These are phyloP conservation scores for Onchidella celtica DNA, from an alignment of 2,888 invertebrate genomes.

Conservation along the genomic window DNA sequence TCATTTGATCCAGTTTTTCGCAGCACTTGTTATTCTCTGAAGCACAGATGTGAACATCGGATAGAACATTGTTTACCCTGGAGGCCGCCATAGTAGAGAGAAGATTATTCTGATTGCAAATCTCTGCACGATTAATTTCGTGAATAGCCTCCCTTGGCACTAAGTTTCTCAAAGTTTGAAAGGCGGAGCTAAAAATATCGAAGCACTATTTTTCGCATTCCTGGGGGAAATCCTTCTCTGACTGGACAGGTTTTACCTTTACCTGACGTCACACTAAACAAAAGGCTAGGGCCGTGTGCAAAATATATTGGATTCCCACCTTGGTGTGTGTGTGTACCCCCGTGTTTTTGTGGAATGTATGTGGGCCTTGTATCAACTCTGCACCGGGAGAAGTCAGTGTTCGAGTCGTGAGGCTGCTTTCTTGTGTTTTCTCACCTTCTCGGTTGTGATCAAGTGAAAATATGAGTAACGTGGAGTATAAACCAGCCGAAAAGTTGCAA, in stretches of 20 bases:
- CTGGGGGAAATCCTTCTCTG: constrained; percentile 18
- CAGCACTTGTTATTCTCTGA: too few relatives aligned
- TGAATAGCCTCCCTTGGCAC: background rate
- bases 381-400: background rate
- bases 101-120: too few relatives aligned
- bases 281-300: constrained; percentile 27
- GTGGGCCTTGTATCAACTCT: background rate
- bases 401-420: background rate
- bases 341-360: background rate
- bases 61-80: too few relatives aligned
- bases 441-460: background rate
- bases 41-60: too few relatives aligned
- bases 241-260: constrained; percentile 33
- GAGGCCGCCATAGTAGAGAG: too few relatives aligned
- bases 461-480: constrained; percentile 62
- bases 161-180: too few relatives aligned
- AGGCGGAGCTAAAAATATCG: constrained; percentile 27
- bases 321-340: background rate
- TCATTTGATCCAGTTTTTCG: too few relatives aligned
- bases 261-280: constrained; percentile 8
- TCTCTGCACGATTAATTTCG: background rate
- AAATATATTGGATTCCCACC: background rate
- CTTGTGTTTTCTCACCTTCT: background rate
- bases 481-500: constrained; percentile 66
- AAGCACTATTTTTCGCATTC: constrained; percentile 18